Evolutionary conservation across 2,888 invertebrate genomes (phyloP).

Genomic region (Hydrotaea cyrtoneurina): DNA sequence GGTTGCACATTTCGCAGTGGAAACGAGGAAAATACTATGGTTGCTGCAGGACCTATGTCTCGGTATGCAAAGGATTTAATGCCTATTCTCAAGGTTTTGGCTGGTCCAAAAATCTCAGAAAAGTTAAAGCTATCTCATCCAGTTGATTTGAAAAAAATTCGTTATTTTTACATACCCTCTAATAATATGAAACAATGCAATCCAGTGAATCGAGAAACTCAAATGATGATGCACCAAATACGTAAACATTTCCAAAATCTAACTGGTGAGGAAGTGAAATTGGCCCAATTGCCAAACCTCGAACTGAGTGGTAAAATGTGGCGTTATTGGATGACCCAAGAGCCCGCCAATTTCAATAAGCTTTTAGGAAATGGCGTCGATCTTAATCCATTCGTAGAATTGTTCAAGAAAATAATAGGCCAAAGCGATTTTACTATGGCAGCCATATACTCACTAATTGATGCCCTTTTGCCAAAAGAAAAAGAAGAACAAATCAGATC

Average conservation of each 20-base stretch:
- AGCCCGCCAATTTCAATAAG: slow-evolving; percentile 84
- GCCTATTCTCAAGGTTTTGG: slow-evolving; percentile 85
- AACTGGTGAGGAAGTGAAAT: slow-evolving; percentile 75
- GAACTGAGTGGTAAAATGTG: slow-evolving; percentile 85
- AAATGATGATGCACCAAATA: slow-evolving; percentile 83
- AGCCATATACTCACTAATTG: slow-evolving; percentile 85
- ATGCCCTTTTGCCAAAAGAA: slow-evolving; percentile 85
- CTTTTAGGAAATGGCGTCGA: slow-evolving; percentile 85
- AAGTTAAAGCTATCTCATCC: slow-evolving; percentile 83
- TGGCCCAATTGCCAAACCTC: slow-evolving; percentile 74
- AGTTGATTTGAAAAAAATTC: slow-evolving; percentile 86
- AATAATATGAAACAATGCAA: slow-evolving; percentile 88
- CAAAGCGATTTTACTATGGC: slow-evolving; percentile 86
- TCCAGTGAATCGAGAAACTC: slow-evolving; percentile 86
- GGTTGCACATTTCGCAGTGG: slow-evolving; percentile 87
- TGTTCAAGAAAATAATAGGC: slow-evolving; percentile 84
- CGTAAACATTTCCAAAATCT: slow-evolving; percentile 80
- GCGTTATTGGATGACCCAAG: slow-evolving; percentile 89
- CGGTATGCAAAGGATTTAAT: slow-evolving; percentile 89
- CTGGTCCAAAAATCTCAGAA: slow-evolving; percentile 81
- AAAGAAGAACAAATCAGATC: slow-evolving; percentile 85
- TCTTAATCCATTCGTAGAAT: slow-evolving; percentile 82
- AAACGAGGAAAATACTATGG: slow-evolving; percentile 88
- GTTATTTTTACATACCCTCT: slow-evolving; percentile 88
- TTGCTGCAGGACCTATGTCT: slow-evolving; percentile 91